Conservation (phyloP, 2,888 invertebrate genomes). For the Gonocerus acuteangulatus region DNA sequence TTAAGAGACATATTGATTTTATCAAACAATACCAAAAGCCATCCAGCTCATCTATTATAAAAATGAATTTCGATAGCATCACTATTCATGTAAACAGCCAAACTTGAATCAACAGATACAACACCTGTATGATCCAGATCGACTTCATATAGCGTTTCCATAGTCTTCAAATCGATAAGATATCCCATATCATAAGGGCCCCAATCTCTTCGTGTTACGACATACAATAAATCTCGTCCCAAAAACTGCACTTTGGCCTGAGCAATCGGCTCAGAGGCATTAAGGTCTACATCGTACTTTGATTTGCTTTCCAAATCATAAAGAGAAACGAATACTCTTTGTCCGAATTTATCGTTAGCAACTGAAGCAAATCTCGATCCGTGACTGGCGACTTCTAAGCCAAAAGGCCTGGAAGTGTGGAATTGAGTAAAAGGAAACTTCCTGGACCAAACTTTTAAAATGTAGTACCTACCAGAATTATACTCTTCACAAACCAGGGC, state of each 20-base stretch:
- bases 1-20: too few species aligned
- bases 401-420: slow-evolving; percentile 29
- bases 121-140: slow-evolving; percentile 29
- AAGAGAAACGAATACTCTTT: slow-evolving; percentile 26
- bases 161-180: slow-evolving; percentile 29
- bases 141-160: slow-evolving; percentile 26
- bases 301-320: slow-evolving; percentile 29
- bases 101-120: slow-evolving; percentile 31
- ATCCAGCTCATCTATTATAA: slow-evolving; percentile 25
- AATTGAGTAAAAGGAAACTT: slow-evolving; percentile 24
- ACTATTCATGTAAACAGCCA: slow-evolving; percentile 28
- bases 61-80: slow-evolving; percentile 39
- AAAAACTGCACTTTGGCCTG: slow-evolving; percentile 32
- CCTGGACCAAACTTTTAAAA: slow-evolving; percentile 29
- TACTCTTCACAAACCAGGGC: slow-evolving; percentile 26
- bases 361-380: slow-evolving; percentile 28
- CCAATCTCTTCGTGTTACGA: slow-evolving; percentile 30
- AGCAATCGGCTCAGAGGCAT: slow-evolving; percentile 26
- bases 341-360: slow-evolving; percentile 31
- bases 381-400: slow-evolving; percentile 27
- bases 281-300: slow-evolving; percentile 30
- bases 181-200: slow-evolving; percentile 28
- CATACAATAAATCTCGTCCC: slow-evolving; percentile 29
- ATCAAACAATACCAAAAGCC: too few species aligned
- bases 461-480: slow-evolving; percentile 26